Conservation (phyloP, 2,113 vertebrate genomes). For the Rhizomys pruinosus region DNA sequence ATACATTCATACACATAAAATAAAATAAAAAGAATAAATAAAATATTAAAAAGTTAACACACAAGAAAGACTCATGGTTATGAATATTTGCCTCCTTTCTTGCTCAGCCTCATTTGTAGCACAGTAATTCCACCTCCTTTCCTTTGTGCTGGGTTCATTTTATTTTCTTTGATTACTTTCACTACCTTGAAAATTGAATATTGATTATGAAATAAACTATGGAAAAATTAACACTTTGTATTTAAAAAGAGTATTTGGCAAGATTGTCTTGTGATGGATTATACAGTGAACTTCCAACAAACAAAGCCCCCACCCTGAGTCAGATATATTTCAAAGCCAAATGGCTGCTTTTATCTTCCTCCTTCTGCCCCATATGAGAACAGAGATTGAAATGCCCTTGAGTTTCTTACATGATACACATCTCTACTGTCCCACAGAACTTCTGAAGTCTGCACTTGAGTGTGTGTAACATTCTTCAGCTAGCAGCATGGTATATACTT, state of each 20-base stretch:
- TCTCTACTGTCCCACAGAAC: neutral
- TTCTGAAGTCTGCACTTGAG: neutral
- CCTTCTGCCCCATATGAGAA: neutral
- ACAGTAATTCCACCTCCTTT: neutral
- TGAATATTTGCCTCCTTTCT: slow-evolving; percentile 30
- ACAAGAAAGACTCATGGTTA: neutral
- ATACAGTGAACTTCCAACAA: slow-evolving; percentile 15
- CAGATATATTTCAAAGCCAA: neutral
- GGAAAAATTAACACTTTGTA: slow-evolving; percentile 47
- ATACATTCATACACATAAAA: too few relatives aligned
- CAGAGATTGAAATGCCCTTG: neutral
- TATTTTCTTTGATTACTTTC: slow-evolving; percentile 57
- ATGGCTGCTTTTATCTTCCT: slow-evolving; percentile 7
- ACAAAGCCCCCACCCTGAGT: neutral
- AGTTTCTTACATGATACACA: neutral
- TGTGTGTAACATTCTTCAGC: neutral
- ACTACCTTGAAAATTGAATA: slow-evolving; percentile 67
- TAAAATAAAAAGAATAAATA: too few relatives aligned
- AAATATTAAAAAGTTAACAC: neutral
- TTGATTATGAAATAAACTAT: slow-evolving; percentile 63
- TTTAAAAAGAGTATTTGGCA: slow-evolving; percentile 44
- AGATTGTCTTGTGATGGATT: neutral
- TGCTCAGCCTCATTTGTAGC: neutral
- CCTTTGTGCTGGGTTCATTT: neutral
- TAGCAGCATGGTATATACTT: neutral